Evolutionary conservation across 2,888 invertebrate genomes (phyloP).

Genomic region (Pyrochroa serraticornis): DNA sequence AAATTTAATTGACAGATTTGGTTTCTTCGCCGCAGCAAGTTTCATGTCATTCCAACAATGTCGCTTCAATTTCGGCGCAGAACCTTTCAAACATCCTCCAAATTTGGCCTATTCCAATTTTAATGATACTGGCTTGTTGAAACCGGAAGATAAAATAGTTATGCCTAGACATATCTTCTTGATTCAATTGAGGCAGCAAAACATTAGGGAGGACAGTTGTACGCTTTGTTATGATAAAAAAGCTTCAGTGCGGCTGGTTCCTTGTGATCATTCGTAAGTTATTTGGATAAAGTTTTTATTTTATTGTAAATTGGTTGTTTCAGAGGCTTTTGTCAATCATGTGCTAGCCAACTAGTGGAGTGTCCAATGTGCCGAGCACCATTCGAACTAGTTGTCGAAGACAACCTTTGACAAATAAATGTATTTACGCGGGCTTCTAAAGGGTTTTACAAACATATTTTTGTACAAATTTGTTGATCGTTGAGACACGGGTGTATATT

Average conservation of each 20-base stretch:
- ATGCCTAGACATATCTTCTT: conserved; percentile 82
- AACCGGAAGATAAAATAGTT: conserved; percentile 77
- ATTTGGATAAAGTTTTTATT: conserved; percentile 3
- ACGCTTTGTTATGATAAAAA: conserved; percentile 84
- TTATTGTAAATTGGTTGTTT: conserved; percentile 18
- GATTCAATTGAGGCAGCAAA: conserved; percentile 73
- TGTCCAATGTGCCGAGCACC: conserved; percentile 87
- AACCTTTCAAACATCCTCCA: conserved; percentile 80
- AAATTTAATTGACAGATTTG: conserved; percentile 64
- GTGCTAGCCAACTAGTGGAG: conserved; percentile 76
- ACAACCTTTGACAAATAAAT: conserved; percentile 55
- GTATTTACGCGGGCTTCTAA: background rate
- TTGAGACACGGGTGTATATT: conserved; percentile 35
- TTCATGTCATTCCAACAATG: conserved; percentile 98
- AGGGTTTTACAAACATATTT: conserved; percentile 23
- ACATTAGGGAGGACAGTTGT: conserved; percentile 83
- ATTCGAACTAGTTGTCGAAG: conserved; percentile 62
- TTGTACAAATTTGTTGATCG: conserved; percentile 40
- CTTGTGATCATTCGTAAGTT: conserved; percentile 83
- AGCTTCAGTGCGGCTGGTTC: conserved; percentile 75
- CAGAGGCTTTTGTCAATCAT: conserved; percentile 84
- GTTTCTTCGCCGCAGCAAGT: conserved; percentile 93
- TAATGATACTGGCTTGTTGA: conserved; percentile 77
- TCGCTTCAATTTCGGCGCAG: conserved; percentile 87
- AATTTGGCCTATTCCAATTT: conserved; percentile 76